A percentile compares a stretch with the other conserved stretches of the same genome.
These are phyloP conservation scores for Argya squamiceps DNA, from an alignment of 2,797 vertebrate species.

Conservation along the genomic window DNA sequence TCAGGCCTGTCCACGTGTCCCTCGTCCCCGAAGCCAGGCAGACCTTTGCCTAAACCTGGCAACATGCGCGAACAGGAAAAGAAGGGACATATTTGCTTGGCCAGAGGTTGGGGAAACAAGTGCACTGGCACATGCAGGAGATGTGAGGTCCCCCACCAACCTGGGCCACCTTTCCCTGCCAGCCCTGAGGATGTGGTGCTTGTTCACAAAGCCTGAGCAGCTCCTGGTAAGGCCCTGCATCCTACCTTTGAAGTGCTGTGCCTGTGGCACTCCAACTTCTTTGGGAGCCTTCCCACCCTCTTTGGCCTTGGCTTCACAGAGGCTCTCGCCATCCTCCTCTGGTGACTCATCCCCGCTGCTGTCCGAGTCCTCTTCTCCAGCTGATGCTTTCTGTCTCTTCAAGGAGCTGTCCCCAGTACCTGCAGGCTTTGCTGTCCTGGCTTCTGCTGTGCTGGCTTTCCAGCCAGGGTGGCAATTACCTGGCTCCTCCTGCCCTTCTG, in stretches of 20 bases:
- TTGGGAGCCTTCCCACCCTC: background rate
- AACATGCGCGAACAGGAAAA: fast-evolving
- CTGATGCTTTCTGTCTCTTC: background rate
- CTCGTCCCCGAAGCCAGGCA: background rate
- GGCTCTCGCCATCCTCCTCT: background rate
- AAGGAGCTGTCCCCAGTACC: background rate
- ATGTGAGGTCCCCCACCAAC: background rate
- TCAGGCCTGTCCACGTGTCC: fast-evolving
- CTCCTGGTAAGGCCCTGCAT: background rate
- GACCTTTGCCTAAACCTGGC: background rate
- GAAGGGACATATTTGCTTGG: fast-evolving
- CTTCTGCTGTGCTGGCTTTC: conserved; percentile 14
- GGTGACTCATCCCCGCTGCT: background rate
- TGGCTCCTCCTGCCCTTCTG: background rate
- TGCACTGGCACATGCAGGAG: background rate
- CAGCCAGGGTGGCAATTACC: background rate
- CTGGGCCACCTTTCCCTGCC: fast-evolving
- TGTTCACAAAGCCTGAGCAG: background rate
- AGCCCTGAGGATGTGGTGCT: background rate
- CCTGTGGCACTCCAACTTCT: background rate
- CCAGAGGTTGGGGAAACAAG: background rate
- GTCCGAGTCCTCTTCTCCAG: background rate
- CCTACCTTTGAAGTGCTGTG: conserved; percentile 79
- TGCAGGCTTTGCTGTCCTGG: background rate
- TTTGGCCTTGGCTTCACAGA: background rate